Evolutionary conservation across 2,797 vertebrate species (phyloP).

Genomic region (Schizopygopsis pylzovi): DNA sequence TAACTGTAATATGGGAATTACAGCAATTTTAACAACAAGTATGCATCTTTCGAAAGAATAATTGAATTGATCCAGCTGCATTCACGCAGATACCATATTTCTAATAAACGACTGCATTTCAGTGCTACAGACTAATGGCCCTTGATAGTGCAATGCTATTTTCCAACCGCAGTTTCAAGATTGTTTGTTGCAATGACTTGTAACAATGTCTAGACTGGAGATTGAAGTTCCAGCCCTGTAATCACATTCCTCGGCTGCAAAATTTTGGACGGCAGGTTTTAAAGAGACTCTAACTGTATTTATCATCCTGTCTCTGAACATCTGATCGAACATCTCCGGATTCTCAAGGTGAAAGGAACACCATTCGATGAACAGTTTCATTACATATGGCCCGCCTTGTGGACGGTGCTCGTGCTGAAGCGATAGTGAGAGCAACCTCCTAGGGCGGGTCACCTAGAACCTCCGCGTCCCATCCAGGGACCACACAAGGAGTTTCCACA

Average conservation of each 20-base stretch:
- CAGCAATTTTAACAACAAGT: neutral
- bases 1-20: neutral
- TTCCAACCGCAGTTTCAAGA: neutral
- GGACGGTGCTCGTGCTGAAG: no score
- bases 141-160: constrained; percentile 6
- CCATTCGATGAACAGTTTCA: no score
- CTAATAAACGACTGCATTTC: constrained; percentile 26
- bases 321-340: no score
- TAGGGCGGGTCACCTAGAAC: no score
- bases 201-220: neutral
- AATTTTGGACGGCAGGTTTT: neutral
- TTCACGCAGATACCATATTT: neutral
- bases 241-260: neutral
- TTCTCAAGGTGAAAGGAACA: no score
- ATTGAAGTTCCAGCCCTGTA: neutral
- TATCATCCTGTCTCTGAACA: constrained; percentile 16
- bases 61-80: neutral
- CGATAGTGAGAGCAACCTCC: no score
- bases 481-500: no score
- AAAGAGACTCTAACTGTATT: constrained; percentile 7
- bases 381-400: no score
- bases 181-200: neutral
- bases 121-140: neutral
- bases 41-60: neutral
- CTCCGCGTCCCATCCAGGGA: no score